phyloP scores from a whole-genome alignment of 2,888 invertebrate species.

The Macrostomum cliftonense region DNA sequence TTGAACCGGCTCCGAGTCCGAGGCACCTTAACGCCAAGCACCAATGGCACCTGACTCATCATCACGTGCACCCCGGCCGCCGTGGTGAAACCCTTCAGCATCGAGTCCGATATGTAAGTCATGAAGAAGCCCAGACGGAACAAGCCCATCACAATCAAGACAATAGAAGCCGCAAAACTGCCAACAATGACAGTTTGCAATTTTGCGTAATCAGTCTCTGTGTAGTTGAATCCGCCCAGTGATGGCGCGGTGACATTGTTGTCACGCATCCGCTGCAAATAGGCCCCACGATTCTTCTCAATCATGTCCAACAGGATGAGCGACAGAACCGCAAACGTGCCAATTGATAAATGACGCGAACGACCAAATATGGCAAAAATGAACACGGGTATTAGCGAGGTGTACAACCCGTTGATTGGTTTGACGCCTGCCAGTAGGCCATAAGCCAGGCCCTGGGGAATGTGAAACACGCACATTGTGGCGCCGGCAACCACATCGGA shows the following conservation, averaged over 20 bases:
- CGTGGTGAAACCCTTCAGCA: slow-evolving; percentile 70
- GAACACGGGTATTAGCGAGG: slow-evolving; percentile 75
- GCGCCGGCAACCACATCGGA: slow-evolving; percentile 62
- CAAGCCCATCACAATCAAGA: slow-evolving; percentile 25
- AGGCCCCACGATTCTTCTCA: too few relatives aligned
- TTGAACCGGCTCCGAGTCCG: slow-evolving; percentile 42
- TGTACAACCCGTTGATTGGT: slow-evolving; percentile 49
- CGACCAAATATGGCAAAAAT: slow-evolving; percentile 69
- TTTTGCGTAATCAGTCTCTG: too few relatives aligned
- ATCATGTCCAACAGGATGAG: too few relatives aligned
- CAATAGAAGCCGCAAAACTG: not conserved
- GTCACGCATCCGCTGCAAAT: too few relatives aligned
- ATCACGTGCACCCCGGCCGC: slow-evolving; percentile 68
- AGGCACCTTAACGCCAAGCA: slow-evolving; percentile 36
- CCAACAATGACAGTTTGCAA: not conserved
- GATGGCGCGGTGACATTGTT: too few relatives aligned
- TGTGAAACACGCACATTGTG: slow-evolving; percentile 50
- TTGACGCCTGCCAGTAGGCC: slow-evolving; percentile 40
- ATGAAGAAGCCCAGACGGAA: slow-evolving; percentile 28
- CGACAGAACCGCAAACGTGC: too few relatives aligned
- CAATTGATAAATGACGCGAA: slow-evolving; percentile 64
- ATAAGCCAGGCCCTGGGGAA: slow-evolving; percentile 43
- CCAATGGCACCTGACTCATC: slow-evolving; percentile 49
- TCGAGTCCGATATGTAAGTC: slow-evolving; percentile 32
- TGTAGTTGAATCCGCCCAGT: too few relatives aligned